These are phyloP conservation scores for Limnothrissa miodon DNA, from an alignment of 2,113 vertebrate genomes.

Conservation along the genomic window DNA sequence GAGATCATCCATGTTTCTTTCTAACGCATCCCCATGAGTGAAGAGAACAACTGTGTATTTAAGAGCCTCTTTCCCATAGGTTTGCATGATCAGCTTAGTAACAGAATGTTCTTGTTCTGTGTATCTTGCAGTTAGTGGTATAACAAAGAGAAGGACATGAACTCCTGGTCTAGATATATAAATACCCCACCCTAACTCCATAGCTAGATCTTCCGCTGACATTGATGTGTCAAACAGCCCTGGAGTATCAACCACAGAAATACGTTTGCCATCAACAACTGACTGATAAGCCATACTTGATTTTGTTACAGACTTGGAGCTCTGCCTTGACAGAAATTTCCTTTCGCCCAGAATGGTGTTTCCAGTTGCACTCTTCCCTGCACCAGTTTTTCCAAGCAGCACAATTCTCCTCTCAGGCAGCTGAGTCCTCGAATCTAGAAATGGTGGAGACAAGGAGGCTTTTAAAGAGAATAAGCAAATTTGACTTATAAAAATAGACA, in stretches of 20 bases:
- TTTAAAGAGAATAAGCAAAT: no score
- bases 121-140: neutral
- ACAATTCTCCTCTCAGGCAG: no score
- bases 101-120: neutral
- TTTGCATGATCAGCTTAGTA: neutral
- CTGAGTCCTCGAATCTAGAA: no score
- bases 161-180: neutral
- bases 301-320: neutral
- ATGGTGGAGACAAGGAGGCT: no score
- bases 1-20: neutral
- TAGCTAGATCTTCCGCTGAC: neutral
- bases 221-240: neutral
- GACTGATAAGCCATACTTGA: neutral
- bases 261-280: neutral
- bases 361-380: neutral
- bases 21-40: neutral
- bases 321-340: neutral
- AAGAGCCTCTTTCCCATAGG: neutral
- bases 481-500: no score
- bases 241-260: neutral
- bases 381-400: neutral
- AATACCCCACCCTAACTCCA: neutral
- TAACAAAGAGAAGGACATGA: neutral
- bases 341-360: neutral
- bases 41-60: neutral